phyloP scores from a whole-genome alignment of 2,113 vertebrate genomes.

The Electrona antarctica region DNA sequence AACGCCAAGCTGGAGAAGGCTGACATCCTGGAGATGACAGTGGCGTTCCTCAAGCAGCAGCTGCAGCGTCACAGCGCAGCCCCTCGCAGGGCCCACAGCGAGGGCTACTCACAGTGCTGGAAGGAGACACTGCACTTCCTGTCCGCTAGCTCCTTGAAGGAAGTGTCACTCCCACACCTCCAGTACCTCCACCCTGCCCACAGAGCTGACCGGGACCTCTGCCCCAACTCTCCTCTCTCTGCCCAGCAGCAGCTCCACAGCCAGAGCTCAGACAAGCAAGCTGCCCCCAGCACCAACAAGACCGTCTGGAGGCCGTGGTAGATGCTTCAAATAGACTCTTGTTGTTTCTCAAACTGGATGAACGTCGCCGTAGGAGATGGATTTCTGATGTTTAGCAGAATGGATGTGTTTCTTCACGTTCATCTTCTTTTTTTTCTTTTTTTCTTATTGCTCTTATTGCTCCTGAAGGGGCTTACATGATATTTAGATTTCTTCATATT shows the following conservation, averaged over 20 bases:
- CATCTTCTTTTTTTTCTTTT: not conserved
- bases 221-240: conserved; percentile 9
- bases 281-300: not conserved
- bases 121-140: conserved; percentile 77
- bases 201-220: not conserved
- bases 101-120: conserved; percentile 53
- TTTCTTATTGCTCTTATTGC: conserved; percentile 4
- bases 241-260: conserved; percentile 22
- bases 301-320: conserved; percentile 84
- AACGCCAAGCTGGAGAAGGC: conserved; percentile 56
- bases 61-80: conserved; percentile 52
- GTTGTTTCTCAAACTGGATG: conserved; percentile 35
- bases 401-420: not conserved
- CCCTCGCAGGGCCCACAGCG: conserved; percentile 12
- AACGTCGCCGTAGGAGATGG: conserved; percentile 50
- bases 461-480: conserved; percentile 5
- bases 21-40: conserved; percentile 54
- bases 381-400: conserved; percentile 27
- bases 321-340: conserved; percentile 33
- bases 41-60: conserved; percentile 32
- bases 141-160: conserved; percentile 73
- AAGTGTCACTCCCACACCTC: conserved; percentile 39
- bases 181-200: conserved; percentile 27
- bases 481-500: conserved; percentile 29
- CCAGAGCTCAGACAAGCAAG: conserved; percentile 55